These are phyloP conservation scores for Ochropleura leucogaster DNA, from an alignment of 2,888 invertebrate species.

Conservation along the genomic window DNA sequence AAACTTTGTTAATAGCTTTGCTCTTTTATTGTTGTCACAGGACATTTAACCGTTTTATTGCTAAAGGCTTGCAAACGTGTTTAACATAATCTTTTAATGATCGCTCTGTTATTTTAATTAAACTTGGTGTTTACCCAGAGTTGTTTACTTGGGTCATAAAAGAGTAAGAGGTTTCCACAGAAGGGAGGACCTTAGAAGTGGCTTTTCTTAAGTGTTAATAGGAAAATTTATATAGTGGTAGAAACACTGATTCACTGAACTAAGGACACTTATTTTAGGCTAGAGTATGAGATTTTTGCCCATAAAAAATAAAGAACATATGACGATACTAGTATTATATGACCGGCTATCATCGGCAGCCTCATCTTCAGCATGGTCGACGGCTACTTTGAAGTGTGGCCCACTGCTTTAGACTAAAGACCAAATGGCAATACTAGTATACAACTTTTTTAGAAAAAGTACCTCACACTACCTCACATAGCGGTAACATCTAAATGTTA, in stretches of 20 bases:
- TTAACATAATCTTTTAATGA: slow-evolving; percentile 56
- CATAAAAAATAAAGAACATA: too few relatives aligned
- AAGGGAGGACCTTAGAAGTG: neutral
- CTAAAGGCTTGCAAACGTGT: slow-evolving; percentile 37
- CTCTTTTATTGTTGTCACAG: slow-evolving; percentile 45
- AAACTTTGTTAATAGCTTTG: slow-evolving; percentile 43
- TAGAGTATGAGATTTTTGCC: neutral
- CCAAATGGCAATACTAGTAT: too few relatives aligned
- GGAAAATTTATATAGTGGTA: neutral
- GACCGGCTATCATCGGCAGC: slow-evolving; percentile 90
- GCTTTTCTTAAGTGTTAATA: neutral
- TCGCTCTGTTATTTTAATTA: slow-evolving; percentile 45
- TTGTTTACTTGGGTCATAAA: slow-evolving; percentile 33
- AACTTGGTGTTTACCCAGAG: slow-evolving; percentile 39
- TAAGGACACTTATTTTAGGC: neutral
- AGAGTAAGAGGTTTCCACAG: slow-evolving; percentile 6
- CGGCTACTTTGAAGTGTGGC: slow-evolving; percentile 91
- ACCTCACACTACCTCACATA: too few relatives aligned
- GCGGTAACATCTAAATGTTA: too few relatives aligned
- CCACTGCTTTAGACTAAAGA: slow-evolving; percentile 91
- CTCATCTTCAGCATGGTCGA: slow-evolving; percentile 93
- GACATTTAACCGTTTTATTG: slow-evolving; percentile 43
- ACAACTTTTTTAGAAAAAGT: too few relatives aligned
- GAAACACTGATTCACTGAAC: neutral
- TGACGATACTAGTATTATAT: too few relatives aligned